Conservation (phyloP, 2,888 invertebrate species). For the Drosophila incognita region DNA sequence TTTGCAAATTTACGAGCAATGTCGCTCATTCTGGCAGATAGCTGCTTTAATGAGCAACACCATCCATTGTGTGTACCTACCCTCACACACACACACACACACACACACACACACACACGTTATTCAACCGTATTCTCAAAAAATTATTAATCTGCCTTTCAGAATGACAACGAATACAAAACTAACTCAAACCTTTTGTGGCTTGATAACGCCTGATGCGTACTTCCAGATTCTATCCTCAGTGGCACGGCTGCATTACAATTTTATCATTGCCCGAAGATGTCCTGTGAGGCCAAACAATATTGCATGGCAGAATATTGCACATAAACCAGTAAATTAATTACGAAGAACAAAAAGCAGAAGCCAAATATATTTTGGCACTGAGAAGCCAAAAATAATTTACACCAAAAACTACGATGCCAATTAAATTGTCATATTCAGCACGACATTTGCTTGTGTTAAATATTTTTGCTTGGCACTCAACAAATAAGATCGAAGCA, state of each 20-base stretch:
- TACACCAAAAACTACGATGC: not conserved
- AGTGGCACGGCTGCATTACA: not conserved
- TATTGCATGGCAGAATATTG: not conserved
- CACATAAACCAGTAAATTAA: not conserved
- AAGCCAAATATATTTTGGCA: not conserved
- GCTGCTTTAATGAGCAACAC: constrained; percentile 8
- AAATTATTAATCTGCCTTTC: not conserved
- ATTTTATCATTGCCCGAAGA: not conserved
- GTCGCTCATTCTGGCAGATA: constrained; percentile 17
- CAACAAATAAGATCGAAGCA: not conserved
- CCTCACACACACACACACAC: not conserved
- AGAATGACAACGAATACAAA: not conserved
- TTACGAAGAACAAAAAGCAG: not conserved
- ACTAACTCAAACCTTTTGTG: constrained; percentile 1
- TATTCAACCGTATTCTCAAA: not conserved
- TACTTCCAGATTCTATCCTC: not conserved
- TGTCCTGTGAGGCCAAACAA: not conserved
- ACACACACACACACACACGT: not conserved
- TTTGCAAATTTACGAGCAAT: constrained; percentile 51
- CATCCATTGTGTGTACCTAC: not conserved
- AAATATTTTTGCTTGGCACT: not conserved
- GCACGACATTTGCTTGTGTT: not conserved
- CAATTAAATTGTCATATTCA: not conserved
- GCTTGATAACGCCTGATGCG: not conserved
- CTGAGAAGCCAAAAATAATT: not conserved